These are phyloP conservation scores for Umimayanthus chanpuru DNA, from an alignment of 92 coral and sea anemone species.

Conservation along the genomic window DNA sequence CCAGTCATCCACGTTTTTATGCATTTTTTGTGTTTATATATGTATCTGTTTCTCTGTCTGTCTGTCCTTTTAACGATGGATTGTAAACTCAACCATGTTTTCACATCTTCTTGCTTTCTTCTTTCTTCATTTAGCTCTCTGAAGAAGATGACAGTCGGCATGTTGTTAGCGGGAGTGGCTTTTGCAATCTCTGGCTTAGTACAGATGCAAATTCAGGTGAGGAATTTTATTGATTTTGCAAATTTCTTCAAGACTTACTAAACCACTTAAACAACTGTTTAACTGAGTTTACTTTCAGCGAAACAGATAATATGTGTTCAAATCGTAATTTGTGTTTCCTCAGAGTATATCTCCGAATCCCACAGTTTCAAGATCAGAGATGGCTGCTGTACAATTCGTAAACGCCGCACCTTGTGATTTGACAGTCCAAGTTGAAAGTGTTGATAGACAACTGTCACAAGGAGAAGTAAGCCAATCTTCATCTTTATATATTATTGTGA, in stretches of 20 bases:
- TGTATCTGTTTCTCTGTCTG: no score
- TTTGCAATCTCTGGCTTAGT: background rate
- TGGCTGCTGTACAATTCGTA: background rate
- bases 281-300: background rate
- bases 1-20: no score
- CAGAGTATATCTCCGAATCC: constrained; percentile 2
- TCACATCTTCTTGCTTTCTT: background rate
- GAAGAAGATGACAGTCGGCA: constrained; percentile 3
- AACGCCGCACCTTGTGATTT: background rate
- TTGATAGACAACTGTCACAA: background rate
- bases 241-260: background rate
- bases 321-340: background rate
- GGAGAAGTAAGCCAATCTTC: background rate
- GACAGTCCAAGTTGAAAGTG: background rate
- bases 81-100: background rate
- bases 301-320: no score
- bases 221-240: background rate
- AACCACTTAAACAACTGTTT: background rate
- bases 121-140: background rate
- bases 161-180: background rate
- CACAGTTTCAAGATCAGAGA: background rate
- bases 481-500: background rate
- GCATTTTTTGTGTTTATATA: no score
- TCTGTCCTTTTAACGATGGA: background rate
- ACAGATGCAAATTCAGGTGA: constrained; percentile 10